A percentile compares a stretch with the other conserved stretches of the same genome.
Conservation (phyloP, 1,140 invertebrate species). For the Lepidostoma basale region DNA sequence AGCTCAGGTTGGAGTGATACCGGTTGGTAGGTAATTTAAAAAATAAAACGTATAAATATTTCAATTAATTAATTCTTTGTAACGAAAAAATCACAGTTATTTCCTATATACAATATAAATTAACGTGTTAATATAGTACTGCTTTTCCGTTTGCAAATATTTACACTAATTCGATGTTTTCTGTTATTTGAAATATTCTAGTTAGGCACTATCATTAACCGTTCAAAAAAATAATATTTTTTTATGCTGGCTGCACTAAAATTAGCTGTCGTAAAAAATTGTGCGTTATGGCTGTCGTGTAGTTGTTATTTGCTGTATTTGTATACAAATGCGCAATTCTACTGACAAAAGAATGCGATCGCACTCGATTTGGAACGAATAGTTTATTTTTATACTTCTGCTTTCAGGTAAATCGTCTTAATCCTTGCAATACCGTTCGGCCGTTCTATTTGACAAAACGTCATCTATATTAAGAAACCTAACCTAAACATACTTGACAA, state of each 20-base stretch:
- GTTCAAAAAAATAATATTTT: background rate
- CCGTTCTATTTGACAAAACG: background rate
- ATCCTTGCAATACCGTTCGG: background rate
- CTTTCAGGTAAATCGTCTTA: background rate
- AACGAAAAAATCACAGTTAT: too few species aligned
- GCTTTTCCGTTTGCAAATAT: too few species aligned
- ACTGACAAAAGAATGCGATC: background rate
- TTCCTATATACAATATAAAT: too few species aligned
- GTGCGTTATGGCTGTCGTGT: constrained; percentile 9
- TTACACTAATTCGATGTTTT: too few species aligned
- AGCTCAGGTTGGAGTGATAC: too few species aligned
- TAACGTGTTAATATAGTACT: too few species aligned
- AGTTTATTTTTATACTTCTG: background rate
- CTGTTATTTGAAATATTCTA: too few species aligned
- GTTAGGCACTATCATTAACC: too few species aligned
- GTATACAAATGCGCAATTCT: background rate
- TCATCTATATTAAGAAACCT: constrained; percentile 12
- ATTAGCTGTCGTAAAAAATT: constrained; percentile 2
- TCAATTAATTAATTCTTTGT: too few species aligned
- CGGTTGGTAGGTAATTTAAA: too few species aligned
- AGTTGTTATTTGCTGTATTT: constrained; percentile 12
- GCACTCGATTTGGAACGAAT: background rate
- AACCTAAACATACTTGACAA: constrained; percentile 15
- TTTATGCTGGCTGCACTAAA: background rate
- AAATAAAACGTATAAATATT: too few species aligned